These are phyloP conservation scores for Frankliniella fusca DNA, from an alignment of 2,888 invertebrate genomes.

Conservation along the genomic window DNA sequence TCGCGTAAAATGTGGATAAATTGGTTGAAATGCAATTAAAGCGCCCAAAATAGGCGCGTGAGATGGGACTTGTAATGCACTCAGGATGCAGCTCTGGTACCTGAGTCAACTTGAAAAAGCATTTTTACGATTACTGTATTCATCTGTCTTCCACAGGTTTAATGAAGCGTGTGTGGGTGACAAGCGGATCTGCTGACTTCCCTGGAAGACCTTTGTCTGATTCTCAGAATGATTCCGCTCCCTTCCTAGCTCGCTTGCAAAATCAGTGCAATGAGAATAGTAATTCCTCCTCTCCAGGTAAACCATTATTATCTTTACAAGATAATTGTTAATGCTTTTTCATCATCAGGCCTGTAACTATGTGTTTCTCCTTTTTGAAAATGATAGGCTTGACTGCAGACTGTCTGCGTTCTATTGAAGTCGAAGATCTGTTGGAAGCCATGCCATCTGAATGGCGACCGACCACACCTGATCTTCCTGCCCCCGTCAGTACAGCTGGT, in stretches of 20 bases:
- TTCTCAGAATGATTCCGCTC: conserved; percentile 52
- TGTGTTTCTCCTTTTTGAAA: conserved; percentile 39
- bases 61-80: no score
- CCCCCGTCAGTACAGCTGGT: conserved; percentile 53
- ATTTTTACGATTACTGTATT: background rate
- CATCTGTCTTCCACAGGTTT: conserved; percentile 54
- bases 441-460: conserved; percentile 69
- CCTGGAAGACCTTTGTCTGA: conserved; percentile 61
- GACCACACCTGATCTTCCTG: conserved; percentile 55
- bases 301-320: background rate
- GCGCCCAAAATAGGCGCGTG: no score
- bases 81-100: no score
- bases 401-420: conserved; percentile 42
- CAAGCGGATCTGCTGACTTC: conserved; percentile 69
- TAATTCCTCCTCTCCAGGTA: conserved; percentile 24
- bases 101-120: background rate
- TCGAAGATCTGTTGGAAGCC: conserved; percentile 58
- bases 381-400: conserved; percentile 52
- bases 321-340: background rate
- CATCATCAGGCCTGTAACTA: background rate
- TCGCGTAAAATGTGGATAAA: no score
- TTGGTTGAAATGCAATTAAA: no score
- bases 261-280: conserved; percentile 22
- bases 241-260: conserved; percentile 54
- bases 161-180: conserved; percentile 74